These are phyloP conservation scores for Alca torda DNA, from an alignment of 2,797 vertebrate genomes.

Conservation along the genomic window DNA sequence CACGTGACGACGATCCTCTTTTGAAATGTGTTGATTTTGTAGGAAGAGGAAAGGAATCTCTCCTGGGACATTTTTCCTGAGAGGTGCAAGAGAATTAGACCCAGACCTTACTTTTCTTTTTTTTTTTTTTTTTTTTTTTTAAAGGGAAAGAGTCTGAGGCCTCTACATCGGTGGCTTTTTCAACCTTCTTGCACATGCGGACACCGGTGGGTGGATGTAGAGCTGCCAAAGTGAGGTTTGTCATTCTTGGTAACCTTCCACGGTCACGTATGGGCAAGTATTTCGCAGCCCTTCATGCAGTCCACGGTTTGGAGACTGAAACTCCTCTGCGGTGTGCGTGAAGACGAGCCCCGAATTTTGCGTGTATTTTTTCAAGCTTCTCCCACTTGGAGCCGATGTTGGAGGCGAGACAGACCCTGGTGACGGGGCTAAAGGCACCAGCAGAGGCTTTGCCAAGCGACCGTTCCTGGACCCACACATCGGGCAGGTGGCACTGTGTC, in stretches of 20 bases:
- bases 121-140: background rate
- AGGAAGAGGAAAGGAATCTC: background rate
- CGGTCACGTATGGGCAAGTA: background rate
- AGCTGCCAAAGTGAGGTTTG: background rate
- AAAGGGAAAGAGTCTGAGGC: background rate
- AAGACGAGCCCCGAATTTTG: background rate
- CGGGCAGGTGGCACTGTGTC: fast-evolving
- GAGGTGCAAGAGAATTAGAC: background rate
- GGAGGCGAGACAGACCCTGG: background rate
- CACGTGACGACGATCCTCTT: background rate
- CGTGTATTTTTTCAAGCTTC: background rate
- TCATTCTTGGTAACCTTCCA: background rate
- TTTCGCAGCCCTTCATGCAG: background rate
- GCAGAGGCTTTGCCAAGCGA: background rate
- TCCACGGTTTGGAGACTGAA: background rate
- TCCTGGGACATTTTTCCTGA: background rate
- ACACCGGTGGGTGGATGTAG: background rate
- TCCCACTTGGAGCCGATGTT: fast-evolving
- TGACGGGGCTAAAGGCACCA: background rate
- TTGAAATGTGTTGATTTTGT: background rate
- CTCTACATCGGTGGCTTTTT: fast-evolving
- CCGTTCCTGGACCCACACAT: fast-evolving
- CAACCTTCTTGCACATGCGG: background rate
- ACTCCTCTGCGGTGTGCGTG: background rate
- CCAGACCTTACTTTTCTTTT: background rate